Evolutionary conservation across 2,797 vertebrate species (phyloP).

Genomic region (Melanotaenia nigrans): DNA sequence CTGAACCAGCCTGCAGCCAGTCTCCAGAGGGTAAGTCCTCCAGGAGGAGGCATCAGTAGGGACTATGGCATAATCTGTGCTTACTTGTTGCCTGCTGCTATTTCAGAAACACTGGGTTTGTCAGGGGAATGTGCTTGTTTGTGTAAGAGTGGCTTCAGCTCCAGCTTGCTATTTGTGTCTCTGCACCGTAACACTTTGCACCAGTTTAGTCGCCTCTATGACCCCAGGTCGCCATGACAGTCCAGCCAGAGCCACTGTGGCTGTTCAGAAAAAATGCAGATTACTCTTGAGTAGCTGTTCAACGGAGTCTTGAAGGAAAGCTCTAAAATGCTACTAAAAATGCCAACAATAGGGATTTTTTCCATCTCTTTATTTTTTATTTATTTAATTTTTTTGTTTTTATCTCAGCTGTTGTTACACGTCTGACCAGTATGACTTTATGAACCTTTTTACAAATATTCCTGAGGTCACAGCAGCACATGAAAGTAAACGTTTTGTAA

Average conservation of each 20-base stretch:
- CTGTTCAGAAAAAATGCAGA: background rate
- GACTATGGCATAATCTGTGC: conserved; percentile 57
- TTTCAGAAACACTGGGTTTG: conserved; percentile 37
- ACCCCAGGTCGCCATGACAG: conserved; percentile 9
- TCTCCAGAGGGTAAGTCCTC: conserved; percentile 67
- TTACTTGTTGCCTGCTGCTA: conserved; percentile 48
- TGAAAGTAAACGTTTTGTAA: too few species aligned
- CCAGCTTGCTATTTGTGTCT: conserved; percentile 46
- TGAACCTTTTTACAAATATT: background rate
- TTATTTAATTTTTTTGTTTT: background rate
- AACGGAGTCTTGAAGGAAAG: background rate
- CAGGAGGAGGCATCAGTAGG: conserved; percentile 18
- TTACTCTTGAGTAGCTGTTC: background rate
- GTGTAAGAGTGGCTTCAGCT: conserved; percentile 23
- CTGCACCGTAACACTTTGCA: conserved; percentile 14
- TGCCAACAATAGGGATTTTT: too few species aligned
- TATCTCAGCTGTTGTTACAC: background rate
- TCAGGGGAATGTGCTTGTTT: conserved; percentile 61
- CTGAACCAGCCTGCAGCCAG: conserved; percentile 46
- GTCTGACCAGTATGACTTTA: background rate
- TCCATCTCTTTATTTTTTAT: too few species aligned
- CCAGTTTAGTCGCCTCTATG: conserved; percentile 2
- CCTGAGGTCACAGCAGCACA: background rate
- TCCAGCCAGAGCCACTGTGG: background rate
- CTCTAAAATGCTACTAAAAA: too few species aligned